phyloP scores from a whole-genome alignment of 2,888 invertebrate genomes.

The Rhagium mordax region DNA sequence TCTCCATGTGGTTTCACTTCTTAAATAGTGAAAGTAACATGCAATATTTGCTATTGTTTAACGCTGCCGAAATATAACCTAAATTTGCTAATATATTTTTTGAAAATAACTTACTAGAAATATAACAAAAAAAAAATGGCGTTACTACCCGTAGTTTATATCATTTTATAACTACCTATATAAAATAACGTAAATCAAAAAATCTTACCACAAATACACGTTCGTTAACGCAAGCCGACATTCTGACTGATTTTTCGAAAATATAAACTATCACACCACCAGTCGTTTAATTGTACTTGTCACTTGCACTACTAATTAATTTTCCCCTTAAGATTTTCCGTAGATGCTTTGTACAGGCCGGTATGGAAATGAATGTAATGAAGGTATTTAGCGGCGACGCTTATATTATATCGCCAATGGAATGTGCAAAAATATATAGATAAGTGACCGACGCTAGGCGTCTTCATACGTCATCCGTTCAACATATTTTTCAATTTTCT shows the following conservation, averaged over 20 bases:
- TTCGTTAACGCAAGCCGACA: slow-evolving; percentile 55
- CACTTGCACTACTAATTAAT: slow-evolving; percentile 16
- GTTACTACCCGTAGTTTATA: too few species aligned
- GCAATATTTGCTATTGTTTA: too few species aligned
- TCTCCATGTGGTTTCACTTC: too few species aligned
- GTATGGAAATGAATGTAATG: slow-evolving; percentile 43
- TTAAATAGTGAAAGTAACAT: too few species aligned
- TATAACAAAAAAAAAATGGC: too few species aligned
- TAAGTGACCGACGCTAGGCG: slow-evolving; percentile 62
- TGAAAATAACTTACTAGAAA: too few species aligned
- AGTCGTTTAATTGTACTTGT: background rate
- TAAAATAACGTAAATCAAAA: too few species aligned
- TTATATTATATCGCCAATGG: slow-evolving; percentile 60
- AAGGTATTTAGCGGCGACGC: slow-evolving; percentile 50
- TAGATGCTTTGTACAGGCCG: slow-evolving; percentile 39
- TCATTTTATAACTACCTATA: too few species aligned
- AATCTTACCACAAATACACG: slow-evolving; percentile 54
- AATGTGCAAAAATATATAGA: slow-evolving; percentile 63
- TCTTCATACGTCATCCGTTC: slow-evolving; percentile 55
- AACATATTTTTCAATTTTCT: slow-evolving; percentile 52
- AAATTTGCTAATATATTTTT: too few species aligned
- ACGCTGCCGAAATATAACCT: too few species aligned
- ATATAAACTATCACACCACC: slow-evolving; percentile 9
- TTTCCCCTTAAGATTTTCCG: background rate
- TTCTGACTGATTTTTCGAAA: slow-evolving; percentile 26